These are phyloP conservation scores for Neomonachus schauinslandi DNA, from an alignment of 2,113 vertebrate genomes.

Conservation along the genomic window DNA sequence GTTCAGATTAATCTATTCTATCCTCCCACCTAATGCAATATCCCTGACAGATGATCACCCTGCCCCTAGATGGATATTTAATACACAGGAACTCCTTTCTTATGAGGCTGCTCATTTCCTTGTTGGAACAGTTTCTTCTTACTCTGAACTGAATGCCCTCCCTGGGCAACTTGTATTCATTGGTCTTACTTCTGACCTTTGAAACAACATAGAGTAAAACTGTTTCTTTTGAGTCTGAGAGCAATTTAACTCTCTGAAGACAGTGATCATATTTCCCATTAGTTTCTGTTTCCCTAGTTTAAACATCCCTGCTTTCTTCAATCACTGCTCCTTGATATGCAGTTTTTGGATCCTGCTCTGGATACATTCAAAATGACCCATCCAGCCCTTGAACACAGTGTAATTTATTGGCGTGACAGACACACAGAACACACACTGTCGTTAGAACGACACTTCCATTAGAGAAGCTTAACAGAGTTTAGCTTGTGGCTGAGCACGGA, in stretches of 20 bases:
- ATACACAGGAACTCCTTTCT: neutral
- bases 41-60: neutral
- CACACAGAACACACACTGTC: neutral
- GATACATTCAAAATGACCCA: slow-evolving; percentile 34
- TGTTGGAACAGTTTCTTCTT: slow-evolving; percentile 27
- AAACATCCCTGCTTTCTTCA: slow-evolving; percentile 6
- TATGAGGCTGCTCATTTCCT: slow-evolving; percentile 19
- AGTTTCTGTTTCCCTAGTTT: slow-evolving; percentile 24
- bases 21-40: slow-evolving; percentile 28
- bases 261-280: neutral
- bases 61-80: neutral
- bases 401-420: neutral
- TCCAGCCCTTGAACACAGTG: neutral
- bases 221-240: neutral
- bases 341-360: neutral
- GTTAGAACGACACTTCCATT: neutral
- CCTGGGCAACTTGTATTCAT: neutral
- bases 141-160: neutral
- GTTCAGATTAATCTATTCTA: slow-evolving; percentile 50
- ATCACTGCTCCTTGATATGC: slow-evolving; percentile 4
- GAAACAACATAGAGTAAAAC: slow-evolving; percentile 38
- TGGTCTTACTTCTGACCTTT: slow-evolving; percentile 23
- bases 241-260: slow-evolving; percentile 52
- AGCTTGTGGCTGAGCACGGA: slow-evolving; percentile 41
- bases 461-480: slow-evolving; percentile 29